Evolutionary conservation across 2,113 vertebrate species (phyloP).

Genomic region (Oncorhynchus clarkii): DNA sequence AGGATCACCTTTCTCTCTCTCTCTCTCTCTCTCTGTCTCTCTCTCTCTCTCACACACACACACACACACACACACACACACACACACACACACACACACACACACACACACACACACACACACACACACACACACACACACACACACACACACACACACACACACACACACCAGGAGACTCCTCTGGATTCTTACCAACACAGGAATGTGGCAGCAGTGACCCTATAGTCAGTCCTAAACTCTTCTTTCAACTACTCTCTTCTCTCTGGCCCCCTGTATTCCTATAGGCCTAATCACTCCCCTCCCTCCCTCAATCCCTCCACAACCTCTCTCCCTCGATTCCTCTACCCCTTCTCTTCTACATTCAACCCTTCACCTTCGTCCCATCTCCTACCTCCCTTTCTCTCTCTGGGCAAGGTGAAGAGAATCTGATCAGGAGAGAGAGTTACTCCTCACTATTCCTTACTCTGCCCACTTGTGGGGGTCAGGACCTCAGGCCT

Average conservation of each 20-base stretch:
- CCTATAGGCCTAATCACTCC: neutral
- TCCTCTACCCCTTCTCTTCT: neutral
- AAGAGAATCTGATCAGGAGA: constrained; percentile 58
- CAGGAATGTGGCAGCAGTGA: neutral
- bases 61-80: too few species aligned
- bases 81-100: too few species aligned
- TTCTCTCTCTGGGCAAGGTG: constrained; percentile 6
- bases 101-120: too few species aligned
- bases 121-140: too few species aligned
- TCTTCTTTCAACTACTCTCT: neutral
- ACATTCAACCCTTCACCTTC: constrained; percentile 4
- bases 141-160: too few species aligned
- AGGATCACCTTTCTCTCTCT: constrained; percentile 14
- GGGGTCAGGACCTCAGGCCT: constrained; percentile 37
- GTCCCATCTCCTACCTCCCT: too few species aligned
- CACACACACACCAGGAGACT: too few species aligned
- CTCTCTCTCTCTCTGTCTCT: constrained; percentile 10
- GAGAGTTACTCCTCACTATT: constrained; percentile 43
- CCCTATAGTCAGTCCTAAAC: neutral
- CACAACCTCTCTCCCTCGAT: neutral
- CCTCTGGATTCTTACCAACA: constrained; percentile 22
- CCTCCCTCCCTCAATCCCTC: neutral
- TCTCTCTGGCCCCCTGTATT: neutral
- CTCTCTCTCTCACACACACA: constrained; percentile 1
- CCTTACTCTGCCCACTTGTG: constrained; percentile 2